Percentiles rank a stretch among this genome's conserved stretches.
These are phyloP conservation scores for Steatocranus sp. DNA, from an alignment of 2,797 vertebrate species.

Conservation along the genomic window DNA sequence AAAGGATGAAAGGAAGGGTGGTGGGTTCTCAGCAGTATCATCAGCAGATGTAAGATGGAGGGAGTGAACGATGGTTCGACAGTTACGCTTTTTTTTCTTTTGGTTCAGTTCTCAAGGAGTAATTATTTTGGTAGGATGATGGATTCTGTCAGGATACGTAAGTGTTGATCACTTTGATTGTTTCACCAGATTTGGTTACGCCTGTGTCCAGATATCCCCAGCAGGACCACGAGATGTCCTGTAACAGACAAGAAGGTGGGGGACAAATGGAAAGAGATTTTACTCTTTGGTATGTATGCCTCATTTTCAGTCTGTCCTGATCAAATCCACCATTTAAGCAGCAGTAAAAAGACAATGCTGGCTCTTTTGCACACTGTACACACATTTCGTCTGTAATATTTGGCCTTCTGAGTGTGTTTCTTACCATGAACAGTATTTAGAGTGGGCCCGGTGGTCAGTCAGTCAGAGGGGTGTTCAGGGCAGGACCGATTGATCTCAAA, in stretches of 20 bases:
- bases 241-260: neutral
- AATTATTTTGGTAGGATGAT: conserved; percentile 52
- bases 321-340: neutral
- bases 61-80: conserved; percentile 24
- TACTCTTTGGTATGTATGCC: neutral
- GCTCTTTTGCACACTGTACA: neutral
- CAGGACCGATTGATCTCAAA: conserved; percentile 99
- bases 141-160: conserved; percentile 51
- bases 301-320: neutral
- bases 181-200: conserved; percentile 63
- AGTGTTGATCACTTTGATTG: conserved; percentile 59
- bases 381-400: neutral
- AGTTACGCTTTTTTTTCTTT: conserved; percentile 46
- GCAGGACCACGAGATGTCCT: conserved; percentile 63
- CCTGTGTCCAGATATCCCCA: conserved; percentile 65
- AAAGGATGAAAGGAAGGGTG: neutral
- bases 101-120: conserved; percentile 62
- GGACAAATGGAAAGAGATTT: neutral
- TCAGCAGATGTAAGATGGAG: conserved; percentile 18
- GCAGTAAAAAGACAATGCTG: neutral
- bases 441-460: conserved; percentile 62
- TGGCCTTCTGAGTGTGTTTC: neutral
- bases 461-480: conserved; percentile 97
- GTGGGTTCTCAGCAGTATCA: conserved; percentile 14
- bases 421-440: conserved; percentile 68